These are phyloP conservation scores for Apamea monoglypha DNA, from an alignment of 2,888 invertebrate genomes.

Conservation along the genomic window DNA sequence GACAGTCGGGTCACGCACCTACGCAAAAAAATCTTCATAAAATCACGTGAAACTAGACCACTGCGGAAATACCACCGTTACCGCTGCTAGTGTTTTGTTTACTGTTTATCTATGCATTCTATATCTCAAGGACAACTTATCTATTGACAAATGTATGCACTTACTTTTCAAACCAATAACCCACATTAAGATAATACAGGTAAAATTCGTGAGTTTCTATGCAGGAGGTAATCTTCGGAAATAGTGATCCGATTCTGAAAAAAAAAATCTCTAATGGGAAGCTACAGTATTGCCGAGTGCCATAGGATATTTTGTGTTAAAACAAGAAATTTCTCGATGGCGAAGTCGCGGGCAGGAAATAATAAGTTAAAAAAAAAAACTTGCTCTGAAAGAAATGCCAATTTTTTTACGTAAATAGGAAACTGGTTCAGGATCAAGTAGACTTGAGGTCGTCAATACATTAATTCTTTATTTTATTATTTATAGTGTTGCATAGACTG, in stretches of 20 bases:
- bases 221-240: neutral
- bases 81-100: conserved; percentile 20
- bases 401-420: neutral
- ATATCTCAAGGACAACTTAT: conserved; percentile 16
- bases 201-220: neutral
- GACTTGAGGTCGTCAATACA: neutral
- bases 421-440: conserved; percentile 14
- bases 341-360: neutral
- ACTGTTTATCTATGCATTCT: conserved; percentile 19
- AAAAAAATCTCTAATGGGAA: neutral
- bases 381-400: neutral
- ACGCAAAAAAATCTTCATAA: conserved; percentile 36
- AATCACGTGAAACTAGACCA: conserved; percentile 42
- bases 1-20: conserved; percentile 32
- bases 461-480: neutral
- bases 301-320: neutral
- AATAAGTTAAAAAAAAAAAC: neutral
- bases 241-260: neutral
- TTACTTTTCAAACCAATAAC: conserved; percentile 11
- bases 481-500: neutral
- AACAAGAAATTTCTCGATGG: neutral
- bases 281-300: neutral
- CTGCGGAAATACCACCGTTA: conserved; percentile 15
- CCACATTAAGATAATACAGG: neutral
- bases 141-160: conserved; percentile 1